Evolutionary conservation across 2,888 invertebrate species (phyloP), one percentile per base, ranked within the genome.

Genomic region (Hyles lineata): DNA sequence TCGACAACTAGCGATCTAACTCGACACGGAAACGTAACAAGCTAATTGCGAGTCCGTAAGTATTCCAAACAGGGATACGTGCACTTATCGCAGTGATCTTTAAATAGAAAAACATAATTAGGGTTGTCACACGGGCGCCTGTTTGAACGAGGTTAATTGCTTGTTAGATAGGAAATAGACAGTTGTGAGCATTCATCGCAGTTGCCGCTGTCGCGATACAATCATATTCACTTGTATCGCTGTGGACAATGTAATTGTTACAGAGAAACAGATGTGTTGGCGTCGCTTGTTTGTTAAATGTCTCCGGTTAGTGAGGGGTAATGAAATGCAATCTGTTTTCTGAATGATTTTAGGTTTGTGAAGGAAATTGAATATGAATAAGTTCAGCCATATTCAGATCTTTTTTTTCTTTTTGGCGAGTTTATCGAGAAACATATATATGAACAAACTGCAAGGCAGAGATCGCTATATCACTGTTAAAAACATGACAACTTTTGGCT

Each of bases 121-220:
- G 15, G 43, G 50, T 43, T 63, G 21, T 67, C 23, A 67, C 67
- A 67, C 23, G 67, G 50, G 23, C 23, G 50, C 19, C 23, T 50
- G 67, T 23, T 67, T 67, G 43, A 21, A 67, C 23, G 23, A 50
- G 50, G 50, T 17, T 67, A 67, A 67, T 67, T 50, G 67, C 50
- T 67, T 43, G 63, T 67, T 67, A 67, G 63, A 67, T 21, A 67
- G 63, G 43, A 43, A 43, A 67, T 50, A 23, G 67, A 67, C 43
- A 67, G 67, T 50, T 21, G 67, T 50, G 67, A 50, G 21, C 23
- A 50, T 50, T 50, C 23, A 23, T 50, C 67, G 29, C n/a, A n/a
- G 50, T 17, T 23, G 21, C 7, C 23, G 43, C 21, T 23, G 23
- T 67, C 23, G 67, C 43, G 43, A 67, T 50, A 67, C 67, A 67